Conservation (phyloP, 2,888 invertebrate genomes). For the Cephonodes hylas region DNA sequence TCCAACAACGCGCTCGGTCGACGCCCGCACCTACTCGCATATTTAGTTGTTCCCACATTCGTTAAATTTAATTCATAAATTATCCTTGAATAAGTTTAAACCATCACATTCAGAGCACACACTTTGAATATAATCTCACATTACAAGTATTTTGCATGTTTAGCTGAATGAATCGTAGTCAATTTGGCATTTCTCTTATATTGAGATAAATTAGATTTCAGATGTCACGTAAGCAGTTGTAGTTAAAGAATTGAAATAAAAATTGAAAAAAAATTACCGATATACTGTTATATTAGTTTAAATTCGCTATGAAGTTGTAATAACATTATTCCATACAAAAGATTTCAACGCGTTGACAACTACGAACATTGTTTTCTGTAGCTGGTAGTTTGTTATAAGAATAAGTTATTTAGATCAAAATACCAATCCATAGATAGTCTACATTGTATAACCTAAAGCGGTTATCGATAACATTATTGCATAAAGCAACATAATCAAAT, state of each 20-base stretch:
- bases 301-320: neutral
- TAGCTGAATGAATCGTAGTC: too few relatives aligned
- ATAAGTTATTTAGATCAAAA: neutral
- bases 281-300: neutral
- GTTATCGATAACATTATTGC: constrained; percentile 5
- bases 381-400: neutral
- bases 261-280: neutral
- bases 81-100: neutral
- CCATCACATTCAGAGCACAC: too few relatives aligned
- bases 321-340: constrained; percentile 40
- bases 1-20: constrained; percentile 59
- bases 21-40: constrained; percentile 53
- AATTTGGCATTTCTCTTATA: too few relatives aligned
- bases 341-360: constrained; percentile 63
- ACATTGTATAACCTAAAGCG: neutral
- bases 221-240: too few relatives aligned
- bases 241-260: neutral
- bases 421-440: neutral
- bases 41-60: constrained; percentile 45
- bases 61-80: constrained; percentile 4
- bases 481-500: constrained; percentile 28
- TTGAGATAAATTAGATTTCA: too few relatives aligned
- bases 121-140: too few relatives aligned
- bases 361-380: neutral
- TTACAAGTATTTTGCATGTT: too few relatives aligned